Evolutionary conservation across 2,888 invertebrate genomes (phyloP).

Genomic region (Eupelmus urozonus): DNA sequence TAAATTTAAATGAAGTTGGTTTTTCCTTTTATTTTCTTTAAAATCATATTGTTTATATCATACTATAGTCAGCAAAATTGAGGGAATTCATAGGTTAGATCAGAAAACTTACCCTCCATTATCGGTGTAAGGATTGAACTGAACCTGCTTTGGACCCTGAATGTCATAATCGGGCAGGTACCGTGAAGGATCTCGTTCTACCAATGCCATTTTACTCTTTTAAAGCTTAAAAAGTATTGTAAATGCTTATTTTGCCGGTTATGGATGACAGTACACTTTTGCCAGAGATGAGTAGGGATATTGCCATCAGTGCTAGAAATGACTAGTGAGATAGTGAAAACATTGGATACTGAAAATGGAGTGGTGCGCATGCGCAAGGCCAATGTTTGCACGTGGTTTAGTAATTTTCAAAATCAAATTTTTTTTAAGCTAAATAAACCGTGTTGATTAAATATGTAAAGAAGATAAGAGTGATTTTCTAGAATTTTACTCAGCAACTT

Average conservation of each 20-base stretch:
- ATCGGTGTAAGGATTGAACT: constrained; percentile 84
- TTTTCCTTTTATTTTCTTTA: too few species aligned
- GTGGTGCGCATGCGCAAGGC: too few species aligned
- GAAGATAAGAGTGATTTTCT: too few species aligned
- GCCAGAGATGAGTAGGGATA: too few species aligned
- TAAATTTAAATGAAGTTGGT: neutral
- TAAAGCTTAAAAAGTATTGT: constrained; percentile 13
- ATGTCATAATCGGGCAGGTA: constrained; percentile 77
- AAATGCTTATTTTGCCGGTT: constrained; percentile 23
- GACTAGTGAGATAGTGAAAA: too few species aligned
- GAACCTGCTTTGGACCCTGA: constrained; percentile 78
- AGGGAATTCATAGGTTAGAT: neutral
- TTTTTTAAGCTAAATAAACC: too few species aligned
- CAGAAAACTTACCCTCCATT: constrained; percentile 83
- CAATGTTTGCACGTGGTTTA: too few species aligned
- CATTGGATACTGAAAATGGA: too few species aligned
- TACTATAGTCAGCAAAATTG: constrained; percentile 5
- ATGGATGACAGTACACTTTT: constrained; percentile 58
- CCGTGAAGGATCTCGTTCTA: constrained; percentile 74
- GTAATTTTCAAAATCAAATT: too few species aligned
- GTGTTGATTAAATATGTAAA: too few species aligned
- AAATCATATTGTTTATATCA: neutral
- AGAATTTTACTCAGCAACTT: too few species aligned
- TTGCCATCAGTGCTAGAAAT: too few species aligned
- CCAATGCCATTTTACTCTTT: constrained; percentile 66